These are phyloP conservation scores for Anolis sagrei DNA, from an alignment of 2,113 vertebrate species.

Conservation along the genomic window DNA sequence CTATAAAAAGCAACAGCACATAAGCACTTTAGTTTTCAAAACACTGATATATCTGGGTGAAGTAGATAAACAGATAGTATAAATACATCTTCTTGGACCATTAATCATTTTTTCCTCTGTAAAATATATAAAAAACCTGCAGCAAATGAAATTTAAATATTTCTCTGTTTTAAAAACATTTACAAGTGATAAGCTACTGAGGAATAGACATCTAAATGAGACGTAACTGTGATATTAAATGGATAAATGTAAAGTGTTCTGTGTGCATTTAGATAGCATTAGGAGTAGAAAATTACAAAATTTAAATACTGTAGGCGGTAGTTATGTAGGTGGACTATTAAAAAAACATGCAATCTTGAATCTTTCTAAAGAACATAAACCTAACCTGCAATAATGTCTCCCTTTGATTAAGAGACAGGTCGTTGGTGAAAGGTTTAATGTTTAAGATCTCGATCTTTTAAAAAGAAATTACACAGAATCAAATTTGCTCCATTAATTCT, in stretches of 20 bases:
- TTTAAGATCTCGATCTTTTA: conserved; percentile 70
- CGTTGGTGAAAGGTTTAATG: conserved; percentile 76
- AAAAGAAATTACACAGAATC: conserved; percentile 72
- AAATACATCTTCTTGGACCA: conserved; percentile 62
- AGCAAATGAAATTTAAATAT: conserved; percentile 67
- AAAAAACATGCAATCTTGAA: conserved; percentile 74
- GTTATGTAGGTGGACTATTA: conserved; percentile 74
- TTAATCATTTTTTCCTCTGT: conserved; percentile 60
- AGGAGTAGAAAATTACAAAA: conserved; percentile 74
- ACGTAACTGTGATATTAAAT: conserved; percentile 71
- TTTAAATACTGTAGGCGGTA: conserved; percentile 73
- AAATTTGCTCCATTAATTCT: conserved; percentile 69
- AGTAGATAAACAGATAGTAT: conserved; percentile 68
- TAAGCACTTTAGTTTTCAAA: conserved; percentile 53
- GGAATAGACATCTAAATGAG: conserved; percentile 73
- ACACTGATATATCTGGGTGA: conserved; percentile 58
- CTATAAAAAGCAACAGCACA: conserved; percentile 48
- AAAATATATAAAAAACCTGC: conserved; percentile 59
- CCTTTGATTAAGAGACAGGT: conserved; percentile 74
- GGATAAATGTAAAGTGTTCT: conserved; percentile 74
- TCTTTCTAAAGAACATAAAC: conserved; percentile 75
- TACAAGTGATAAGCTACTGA: conserved; percentile 70
- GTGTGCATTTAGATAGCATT: conserved; percentile 73
- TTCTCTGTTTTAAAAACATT: conserved; percentile 50
- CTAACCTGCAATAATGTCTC: conserved; percentile 70